Base-by-base conservation (phyloP, 2,113 vertebrate genomes). In the Channa maculata region DNA sequence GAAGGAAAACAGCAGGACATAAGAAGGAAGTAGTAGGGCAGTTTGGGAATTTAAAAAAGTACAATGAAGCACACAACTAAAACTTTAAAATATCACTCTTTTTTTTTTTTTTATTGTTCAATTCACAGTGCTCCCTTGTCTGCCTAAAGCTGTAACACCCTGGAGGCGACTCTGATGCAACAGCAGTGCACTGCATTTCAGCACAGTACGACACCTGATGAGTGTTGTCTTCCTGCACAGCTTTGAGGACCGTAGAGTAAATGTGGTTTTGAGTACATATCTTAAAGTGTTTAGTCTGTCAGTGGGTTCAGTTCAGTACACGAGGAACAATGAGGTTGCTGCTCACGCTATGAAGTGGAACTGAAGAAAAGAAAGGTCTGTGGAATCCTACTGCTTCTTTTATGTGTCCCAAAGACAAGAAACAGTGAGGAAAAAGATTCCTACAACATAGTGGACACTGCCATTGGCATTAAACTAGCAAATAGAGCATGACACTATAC, bases 161-260 rank as follows among this genome's bases (percentile, higher is more conserved):
- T 33, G 64, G 65, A 75, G 79, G 82, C 59, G 75, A 57, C 76
- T 1, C 84, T 78, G 79, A 75, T 41, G 76, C 58, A 82, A 86
- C 83, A 76, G 48, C 48, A 49, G 49, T 52, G 43, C 7, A 0
- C 62, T 45, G 15, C 49, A 67, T 75, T 39, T 72, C 65, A 62
- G 50, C 63, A 65, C 60, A 46, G 8, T 5, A 4, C 65, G 43
- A 7, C 46, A 39, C 53, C 36, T 14, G 36, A 50, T 45, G 2
- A 3, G 48, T 36, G 79, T 53, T 12, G 46, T 73, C 67, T 37
- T 52, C 53, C 50, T 76, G 59, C 24, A 24, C 24, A 39, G 12
- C 10, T 50, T 50, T 34, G 49, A 48, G 43, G n/a, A 2, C 24
- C 24, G 24, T 1, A 24, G 24, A 24, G 24, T 24, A 24, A 24